Conservation (phyloP, 2,888 invertebrate genomes). For the Luperina nickerlii region DNA sequence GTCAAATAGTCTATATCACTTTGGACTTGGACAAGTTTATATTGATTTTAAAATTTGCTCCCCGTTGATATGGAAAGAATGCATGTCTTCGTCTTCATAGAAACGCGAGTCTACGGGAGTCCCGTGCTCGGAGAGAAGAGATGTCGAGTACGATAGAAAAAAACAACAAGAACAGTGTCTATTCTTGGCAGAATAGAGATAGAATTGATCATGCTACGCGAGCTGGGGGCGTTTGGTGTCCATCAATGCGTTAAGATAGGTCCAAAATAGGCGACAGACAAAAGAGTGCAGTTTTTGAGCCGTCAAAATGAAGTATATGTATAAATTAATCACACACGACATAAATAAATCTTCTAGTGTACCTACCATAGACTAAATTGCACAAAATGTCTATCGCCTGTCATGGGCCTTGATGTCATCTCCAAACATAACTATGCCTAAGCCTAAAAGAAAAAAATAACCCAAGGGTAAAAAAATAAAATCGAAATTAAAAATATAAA, state of each 20-base stretch:
- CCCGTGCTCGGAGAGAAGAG: too few species aligned
- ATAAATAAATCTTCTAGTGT: not conserved
- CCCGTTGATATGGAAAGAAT: too few species aligned
- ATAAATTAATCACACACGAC: not conserved
- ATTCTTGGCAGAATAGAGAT: not conserved
- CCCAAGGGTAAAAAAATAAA: slow-evolving; percentile 73
- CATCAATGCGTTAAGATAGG: not conserved
- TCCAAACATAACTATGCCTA: slow-evolving; percentile 62
- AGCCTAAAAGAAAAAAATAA: slow-evolving; percentile 54
- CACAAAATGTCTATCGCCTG: not conserved
- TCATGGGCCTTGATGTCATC: not conserved
- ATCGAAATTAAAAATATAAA: slow-evolving; percentile 81
- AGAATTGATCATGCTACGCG: not conserved
- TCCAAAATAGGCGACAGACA: slow-evolving; percentile 3
- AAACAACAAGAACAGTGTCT: too few species aligned
- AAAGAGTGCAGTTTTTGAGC: not conserved
- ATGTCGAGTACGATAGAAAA: too few species aligned
- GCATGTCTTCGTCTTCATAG: too few species aligned
- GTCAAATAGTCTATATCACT: not conserved
- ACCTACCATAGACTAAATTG: slow-evolving; percentile 13
- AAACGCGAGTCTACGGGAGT: too few species aligned
- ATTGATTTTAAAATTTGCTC: too few species aligned
- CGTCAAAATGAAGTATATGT: not conserved
- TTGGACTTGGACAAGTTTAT: not conserved
- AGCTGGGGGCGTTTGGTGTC: not conserved